Percentiles rank a stretch among this genome's conserved stretches.
Conservation (phyloP, 2,113 vertebrate genomes). For the Marmota flaviventris region DNA sequence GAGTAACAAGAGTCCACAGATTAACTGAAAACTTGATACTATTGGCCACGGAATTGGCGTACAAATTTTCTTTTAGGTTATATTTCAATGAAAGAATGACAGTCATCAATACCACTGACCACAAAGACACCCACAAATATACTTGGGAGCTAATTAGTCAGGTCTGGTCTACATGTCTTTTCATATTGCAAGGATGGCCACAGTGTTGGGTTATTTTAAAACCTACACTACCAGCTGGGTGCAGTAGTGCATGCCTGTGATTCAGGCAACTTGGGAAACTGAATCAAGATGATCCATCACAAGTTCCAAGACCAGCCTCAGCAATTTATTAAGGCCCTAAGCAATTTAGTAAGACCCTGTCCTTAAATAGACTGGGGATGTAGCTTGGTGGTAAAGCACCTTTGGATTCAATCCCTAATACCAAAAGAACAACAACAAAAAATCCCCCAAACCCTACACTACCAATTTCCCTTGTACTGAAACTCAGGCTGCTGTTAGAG, state of each 20-base stretch:
- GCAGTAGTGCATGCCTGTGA: too few species aligned
- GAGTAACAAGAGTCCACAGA: constrained; percentile 26
- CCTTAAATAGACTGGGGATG: neutral
- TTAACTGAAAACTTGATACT: constrained; percentile 48
- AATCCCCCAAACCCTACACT: neutral
- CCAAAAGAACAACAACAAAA: neutral
- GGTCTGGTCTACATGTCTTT: neutral
- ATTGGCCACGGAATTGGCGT: neutral
- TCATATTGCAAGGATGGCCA: constrained; percentile 32
- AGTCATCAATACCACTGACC: neutral
- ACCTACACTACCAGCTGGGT: neutral
- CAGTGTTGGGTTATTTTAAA: neutral
- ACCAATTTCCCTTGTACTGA: constrained; percentile 6
- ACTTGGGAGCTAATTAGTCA: neutral
- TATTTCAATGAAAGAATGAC: constrained; percentile 12
- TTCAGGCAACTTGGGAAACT: too few species aligned
- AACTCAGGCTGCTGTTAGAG: constrained; percentile 7
- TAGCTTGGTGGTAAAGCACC: neutral
- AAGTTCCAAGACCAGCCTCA: neutral
- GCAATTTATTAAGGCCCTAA: neutral
- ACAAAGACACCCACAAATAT: neutral
- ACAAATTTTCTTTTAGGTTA: constrained; percentile 16
- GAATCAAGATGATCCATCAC: neutral
- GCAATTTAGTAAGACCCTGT: too few species aligned
- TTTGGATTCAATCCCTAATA: neutral